Percentiles rank a stretch among this genome's conserved stretches.
Conservation (phyloP, 2,888 invertebrate species). For the Chorisops tibialis region DNA sequence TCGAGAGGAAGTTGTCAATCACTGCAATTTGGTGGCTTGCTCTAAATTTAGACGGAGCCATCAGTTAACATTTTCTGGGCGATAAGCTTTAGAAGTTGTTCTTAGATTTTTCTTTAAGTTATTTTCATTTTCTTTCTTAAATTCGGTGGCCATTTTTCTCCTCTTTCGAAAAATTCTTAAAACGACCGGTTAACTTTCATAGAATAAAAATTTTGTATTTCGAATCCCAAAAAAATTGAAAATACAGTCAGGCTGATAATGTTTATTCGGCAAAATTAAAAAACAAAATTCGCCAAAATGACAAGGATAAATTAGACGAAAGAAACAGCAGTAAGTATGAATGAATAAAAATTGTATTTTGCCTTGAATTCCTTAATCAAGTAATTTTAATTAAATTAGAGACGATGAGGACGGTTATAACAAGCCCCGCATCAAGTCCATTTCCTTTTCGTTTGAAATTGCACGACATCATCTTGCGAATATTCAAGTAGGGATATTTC, state of each 20-base stretch:
- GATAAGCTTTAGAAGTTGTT: slow-evolving; percentile 8
- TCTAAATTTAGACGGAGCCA: slow-evolving; percentile 18
- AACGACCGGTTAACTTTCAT: no score
- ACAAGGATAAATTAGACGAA: slow-evolving; percentile 21
- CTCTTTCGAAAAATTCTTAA: no score
- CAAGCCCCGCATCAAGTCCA: slow-evolving; percentile 9
- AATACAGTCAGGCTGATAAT: background rate
- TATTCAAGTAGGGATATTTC: slow-evolving; percentile 11
- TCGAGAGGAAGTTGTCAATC: slow-evolving; percentile 23
- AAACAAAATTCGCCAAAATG: slow-evolving; percentile 8
- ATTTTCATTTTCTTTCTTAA: background rate
- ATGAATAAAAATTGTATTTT: background rate
- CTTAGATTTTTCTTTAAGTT: background rate
- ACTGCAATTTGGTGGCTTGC: slow-evolving; percentile 20
- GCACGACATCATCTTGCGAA: slow-evolving; percentile 11
- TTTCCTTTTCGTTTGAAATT: slow-evolving; percentile 4
- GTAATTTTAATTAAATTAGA: slow-evolving; percentile 25
- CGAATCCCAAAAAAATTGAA: no score
- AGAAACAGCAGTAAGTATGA: no score
- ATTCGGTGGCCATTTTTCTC: no score
- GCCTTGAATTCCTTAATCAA: slow-evolving; percentile 24
- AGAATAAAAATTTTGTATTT: background rate
- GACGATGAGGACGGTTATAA: slow-evolving; percentile 1
- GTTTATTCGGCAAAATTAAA: slow-evolving; percentile 18
- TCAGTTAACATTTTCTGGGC: slow-evolving; percentile 11